Evolutionary conservation across 2,113 vertebrate genomes (phyloP).

Genomic region (Petroica traversi): DNA sequence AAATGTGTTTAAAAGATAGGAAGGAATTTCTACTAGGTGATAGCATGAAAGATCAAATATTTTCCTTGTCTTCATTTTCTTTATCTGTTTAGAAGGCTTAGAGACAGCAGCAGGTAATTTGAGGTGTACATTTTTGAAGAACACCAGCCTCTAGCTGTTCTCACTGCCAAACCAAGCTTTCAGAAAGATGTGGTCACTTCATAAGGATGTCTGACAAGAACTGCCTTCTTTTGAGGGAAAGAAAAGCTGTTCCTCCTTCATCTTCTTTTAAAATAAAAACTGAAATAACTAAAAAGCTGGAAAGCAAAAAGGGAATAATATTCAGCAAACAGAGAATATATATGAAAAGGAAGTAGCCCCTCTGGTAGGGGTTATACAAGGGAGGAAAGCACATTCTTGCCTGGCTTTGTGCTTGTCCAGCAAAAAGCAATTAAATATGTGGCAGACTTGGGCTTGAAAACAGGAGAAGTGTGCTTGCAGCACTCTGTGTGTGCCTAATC

Average conservation of each 20-base stretch:
- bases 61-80: constrained; percentile 27
- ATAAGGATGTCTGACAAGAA: neutral
- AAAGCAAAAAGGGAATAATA: neutral
- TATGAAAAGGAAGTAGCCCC: neutral
- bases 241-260: neutral
- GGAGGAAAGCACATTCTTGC: neutral
- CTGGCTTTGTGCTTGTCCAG: neutral
- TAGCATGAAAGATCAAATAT: constrained; percentile 30
- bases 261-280: neutral
- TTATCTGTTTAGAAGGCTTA: constrained; percentile 36
- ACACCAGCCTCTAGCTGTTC: neutral
- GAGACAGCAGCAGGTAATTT: constrained; percentile 33
- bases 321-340: neutral
- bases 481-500: neutral
- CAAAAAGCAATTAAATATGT: neutral
- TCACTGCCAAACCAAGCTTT: neutral
- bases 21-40: constrained; percentile 18
- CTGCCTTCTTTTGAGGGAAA: neutral
- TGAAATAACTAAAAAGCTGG: neutral
- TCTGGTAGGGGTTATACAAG: neutral
- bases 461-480: neutral
- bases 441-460: neutral
- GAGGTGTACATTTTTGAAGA: neutral
- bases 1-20: constrained; percentile 42
- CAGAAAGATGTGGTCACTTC: neutral